Conservation (phyloP, 2,113 vertebrate species). For the Tachycineta bicolor region DNA sequence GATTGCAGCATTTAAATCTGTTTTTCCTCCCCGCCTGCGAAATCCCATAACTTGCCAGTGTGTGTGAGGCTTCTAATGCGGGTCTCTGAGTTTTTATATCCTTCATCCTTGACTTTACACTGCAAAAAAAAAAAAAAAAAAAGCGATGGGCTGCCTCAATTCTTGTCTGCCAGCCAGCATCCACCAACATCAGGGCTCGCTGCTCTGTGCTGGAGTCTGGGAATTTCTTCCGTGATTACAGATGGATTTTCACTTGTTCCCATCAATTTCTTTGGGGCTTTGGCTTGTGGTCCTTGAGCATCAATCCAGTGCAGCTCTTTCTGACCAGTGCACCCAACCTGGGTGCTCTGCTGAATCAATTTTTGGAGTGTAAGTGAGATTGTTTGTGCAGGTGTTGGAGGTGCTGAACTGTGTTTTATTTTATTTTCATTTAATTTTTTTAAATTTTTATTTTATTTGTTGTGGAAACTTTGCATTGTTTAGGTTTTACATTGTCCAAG, state of each 20-base stretch:
- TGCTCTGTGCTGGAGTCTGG: neutral
- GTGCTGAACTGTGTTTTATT: neutral
- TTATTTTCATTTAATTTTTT: neutral
- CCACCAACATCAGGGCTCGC: neutral
- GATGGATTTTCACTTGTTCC: conserved; percentile 4
- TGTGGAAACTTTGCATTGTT: neutral
- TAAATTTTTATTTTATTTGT: neutral
- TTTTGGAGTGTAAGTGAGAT: neutral
- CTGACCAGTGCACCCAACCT: neutral
- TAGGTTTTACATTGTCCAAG: neutral
- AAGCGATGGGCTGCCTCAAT: neutral
- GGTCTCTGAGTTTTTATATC: conserved; percentile 25
- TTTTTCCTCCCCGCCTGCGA: conserved; percentile 6
- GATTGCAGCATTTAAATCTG: conserved; percentile 18
- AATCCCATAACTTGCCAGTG: neutral
- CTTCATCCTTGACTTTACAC: conserved; percentile 4
- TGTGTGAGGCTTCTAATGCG: neutral
- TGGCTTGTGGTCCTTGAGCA: neutral
- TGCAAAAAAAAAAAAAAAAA: neutral
- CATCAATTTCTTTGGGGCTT: conserved; percentile 6
- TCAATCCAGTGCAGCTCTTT: neutral
- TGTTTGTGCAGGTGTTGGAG: neutral
- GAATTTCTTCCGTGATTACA: conserved; percentile 5
- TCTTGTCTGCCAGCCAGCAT: neutral
- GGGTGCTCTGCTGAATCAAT: neutral